Percentiles rank a stretch among this genome's conserved stretches.
phyloP scores from a whole-genome alignment of 2,888 invertebrate genomes.

The Polyommatus iphigenia region DNA sequence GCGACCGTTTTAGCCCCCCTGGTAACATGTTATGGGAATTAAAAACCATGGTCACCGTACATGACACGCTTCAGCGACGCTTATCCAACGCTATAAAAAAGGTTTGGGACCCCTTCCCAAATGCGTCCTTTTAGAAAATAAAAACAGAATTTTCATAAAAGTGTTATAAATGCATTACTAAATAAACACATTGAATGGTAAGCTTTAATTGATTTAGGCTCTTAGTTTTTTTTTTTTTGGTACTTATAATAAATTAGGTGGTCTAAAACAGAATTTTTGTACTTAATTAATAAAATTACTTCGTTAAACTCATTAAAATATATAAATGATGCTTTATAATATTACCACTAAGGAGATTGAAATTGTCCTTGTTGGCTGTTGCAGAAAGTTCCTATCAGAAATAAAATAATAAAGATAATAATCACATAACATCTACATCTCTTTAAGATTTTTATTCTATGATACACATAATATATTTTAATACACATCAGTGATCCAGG shows the following conservation, averaged over 20 bases:
- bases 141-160: conserved; percentile 11
- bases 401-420: too few species aligned
- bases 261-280: too few species aligned
- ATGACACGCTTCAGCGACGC: conserved; percentile 40
- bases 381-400: too few species aligned
- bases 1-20: too few species aligned
- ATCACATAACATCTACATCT: too few species aligned
- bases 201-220: neutral
- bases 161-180: neutral
- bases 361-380: too few species aligned
- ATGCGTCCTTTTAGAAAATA: conserved; percentile 15
- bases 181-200: neutral
- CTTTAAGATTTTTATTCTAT: too few species aligned
- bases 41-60: conserved; percentile 13
- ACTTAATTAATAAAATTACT: too few species aligned
- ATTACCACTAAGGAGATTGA: too few species aligned
- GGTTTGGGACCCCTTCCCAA: conserved; percentile 31
- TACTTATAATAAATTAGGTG: too few species aligned
- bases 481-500: neutral
- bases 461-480: neutral
- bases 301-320: too few species aligned
- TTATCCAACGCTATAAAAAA: conserved; percentile 27
- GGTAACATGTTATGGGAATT: neutral
- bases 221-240: neutral
- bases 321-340: too few species aligned